Percentiles rank a stretch among this genome's conserved stretches.
Conservation (phyloP, 2,888 invertebrate genomes). For the Caenorhabditis imperialis region DNA sequence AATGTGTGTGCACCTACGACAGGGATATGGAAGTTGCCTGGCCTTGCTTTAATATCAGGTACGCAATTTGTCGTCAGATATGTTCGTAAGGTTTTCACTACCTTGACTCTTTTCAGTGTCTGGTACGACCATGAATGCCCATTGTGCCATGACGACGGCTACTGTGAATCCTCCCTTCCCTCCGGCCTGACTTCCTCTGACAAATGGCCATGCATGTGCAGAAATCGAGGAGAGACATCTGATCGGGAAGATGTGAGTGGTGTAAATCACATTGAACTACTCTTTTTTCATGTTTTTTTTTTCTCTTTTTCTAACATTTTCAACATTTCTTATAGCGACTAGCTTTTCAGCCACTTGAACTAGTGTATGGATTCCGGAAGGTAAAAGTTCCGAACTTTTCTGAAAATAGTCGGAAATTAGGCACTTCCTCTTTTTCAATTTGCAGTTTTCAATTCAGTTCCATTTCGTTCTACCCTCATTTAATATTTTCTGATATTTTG, state of each 20-base stretch:
- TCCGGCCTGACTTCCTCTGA: slow-evolving; percentile 34
- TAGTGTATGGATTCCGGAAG: slow-evolving; percentile 60
- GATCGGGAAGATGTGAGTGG: slow-evolving; percentile 57
- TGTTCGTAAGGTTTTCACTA: too few species aligned
- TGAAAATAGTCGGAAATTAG: not conserved
- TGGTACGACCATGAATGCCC: slow-evolving; percentile 71
- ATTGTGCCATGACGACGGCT: slow-evolving; percentile 63
- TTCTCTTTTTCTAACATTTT: not conserved
- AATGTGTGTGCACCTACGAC: slow-evolving; percentile 69
- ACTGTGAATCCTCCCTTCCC: slow-evolving; percentile 58
- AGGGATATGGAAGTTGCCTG: slow-evolving; percentile 63
- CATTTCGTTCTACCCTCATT: slow-evolving; percentile 13
- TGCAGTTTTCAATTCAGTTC: slow-evolving; percentile 33
- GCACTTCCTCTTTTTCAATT: slow-evolving; percentile 4
- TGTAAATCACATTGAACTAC: too few species aligned
- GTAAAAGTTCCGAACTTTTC: slow-evolving; percentile 30
- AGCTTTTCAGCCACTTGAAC: slow-evolving; percentile 60
- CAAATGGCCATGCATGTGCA: slow-evolving; percentile 63
- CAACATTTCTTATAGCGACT: slow-evolving; percentile 7
- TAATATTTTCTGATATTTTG: slow-evolving; percentile 35
- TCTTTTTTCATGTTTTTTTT: slow-evolving; percentile 7
- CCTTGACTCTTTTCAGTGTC: slow-evolving; percentile 50
- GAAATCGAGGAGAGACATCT: slow-evolving; percentile 55
- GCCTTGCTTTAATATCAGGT: slow-evolving; percentile 70
- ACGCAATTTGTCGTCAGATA: too few species aligned